A percentile compares a stretch with the other conserved stretches of the same genome.
Evolutionary conservation across 2,888 invertebrate species (phyloP).

Genomic region (Incurvaria masculella): DNA sequence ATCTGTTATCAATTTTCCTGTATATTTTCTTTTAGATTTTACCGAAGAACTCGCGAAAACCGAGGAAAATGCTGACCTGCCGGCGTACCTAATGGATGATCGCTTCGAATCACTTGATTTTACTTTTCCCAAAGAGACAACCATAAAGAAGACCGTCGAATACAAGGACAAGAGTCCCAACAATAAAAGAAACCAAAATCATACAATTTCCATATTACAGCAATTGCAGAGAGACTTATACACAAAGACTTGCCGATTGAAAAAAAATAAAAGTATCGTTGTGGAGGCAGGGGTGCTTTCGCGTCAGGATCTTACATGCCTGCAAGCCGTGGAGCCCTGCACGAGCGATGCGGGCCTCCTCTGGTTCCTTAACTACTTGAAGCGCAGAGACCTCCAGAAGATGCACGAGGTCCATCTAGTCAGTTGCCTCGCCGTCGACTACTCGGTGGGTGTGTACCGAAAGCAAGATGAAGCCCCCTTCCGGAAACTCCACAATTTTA

Average conservation of each 20-base stretch:
- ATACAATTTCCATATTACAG: neutral
- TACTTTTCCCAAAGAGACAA: neutral
- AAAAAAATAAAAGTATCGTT: neutral
- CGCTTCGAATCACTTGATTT: neutral
- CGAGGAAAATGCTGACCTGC: neutral
- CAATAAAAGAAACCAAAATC: neutral
- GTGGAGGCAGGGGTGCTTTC: neutral
- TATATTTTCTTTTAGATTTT: too few species aligned
- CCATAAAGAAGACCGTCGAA: neutral
- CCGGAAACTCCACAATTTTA: slow-evolving; percentile 21
- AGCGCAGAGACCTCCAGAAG: slow-evolving; percentile 22
- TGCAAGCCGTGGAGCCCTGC: slow-evolving; percentile 23
- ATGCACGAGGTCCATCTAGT: neutral
- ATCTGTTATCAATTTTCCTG: too few species aligned
- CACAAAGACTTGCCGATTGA: neutral
- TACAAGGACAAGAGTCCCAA: neutral
- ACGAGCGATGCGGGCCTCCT: slow-evolving; percentile 20
- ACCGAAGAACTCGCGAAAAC: too few species aligned
- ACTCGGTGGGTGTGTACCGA: neutral
- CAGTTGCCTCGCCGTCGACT: neutral
- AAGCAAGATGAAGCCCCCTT: neutral
- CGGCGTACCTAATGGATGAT: neutral
- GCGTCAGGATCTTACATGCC: slow-evolving; percentile 23
- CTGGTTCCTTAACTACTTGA: slow-evolving; percentile 28
- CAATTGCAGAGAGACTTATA: neutral